Base-by-base conservation (phyloP, 2,113 vertebrate species). In the Pungitius pungitius region DNA sequence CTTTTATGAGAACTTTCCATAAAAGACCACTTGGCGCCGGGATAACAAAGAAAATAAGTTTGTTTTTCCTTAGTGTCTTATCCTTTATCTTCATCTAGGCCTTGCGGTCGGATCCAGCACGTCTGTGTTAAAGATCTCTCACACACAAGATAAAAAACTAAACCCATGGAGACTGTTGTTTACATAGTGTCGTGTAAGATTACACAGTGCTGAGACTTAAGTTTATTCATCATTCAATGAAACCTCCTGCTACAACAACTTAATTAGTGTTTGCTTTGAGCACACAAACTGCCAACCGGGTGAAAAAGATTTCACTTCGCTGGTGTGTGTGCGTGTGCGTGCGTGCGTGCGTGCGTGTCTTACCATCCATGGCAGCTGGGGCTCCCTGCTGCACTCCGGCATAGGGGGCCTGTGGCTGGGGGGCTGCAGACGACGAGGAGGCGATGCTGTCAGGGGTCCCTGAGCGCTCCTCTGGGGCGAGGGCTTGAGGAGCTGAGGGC, bases 391-490 rank as follows among this genome's bases (percentile, higher is more conserved):
- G 97, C 1, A 96, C 91, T 82, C 93, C 95, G 3, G 95, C 77
- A 77, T 98, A 99, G 0, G 95, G 87, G 0, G 93, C 85, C 76
- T 96, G 97, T 57, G 95, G 94, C 60, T 94, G 94, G 18, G 95
- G 97, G 18, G 95, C 92, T 60, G 96, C 95, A 61, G 98, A 98
- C 0, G 97, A 96, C 7, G 96, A 96, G 18, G 97, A 99, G 85
- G 96, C 93, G 0, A 99, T 99, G 92, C 98, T 99, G 89, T 99
- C 98, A 0, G 97, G 97, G 0, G 97, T 99, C 74, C 95, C 95
- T 0, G 98, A 99, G 52, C 96, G 96, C 83, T 99, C 98, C 87
- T 99, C 97, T 78, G 86, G 92, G 91, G 91, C 94, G 33, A 80
- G 73, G 0, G 85, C 85, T 92, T 80, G 95, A 89, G 85, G 94